Percentiles rank a stretch among this genome's conserved stretches.
phyloP scores from a whole-genome alignment of 1,140 invertebrate species.

The Matsumurasca onukii region DNA sequence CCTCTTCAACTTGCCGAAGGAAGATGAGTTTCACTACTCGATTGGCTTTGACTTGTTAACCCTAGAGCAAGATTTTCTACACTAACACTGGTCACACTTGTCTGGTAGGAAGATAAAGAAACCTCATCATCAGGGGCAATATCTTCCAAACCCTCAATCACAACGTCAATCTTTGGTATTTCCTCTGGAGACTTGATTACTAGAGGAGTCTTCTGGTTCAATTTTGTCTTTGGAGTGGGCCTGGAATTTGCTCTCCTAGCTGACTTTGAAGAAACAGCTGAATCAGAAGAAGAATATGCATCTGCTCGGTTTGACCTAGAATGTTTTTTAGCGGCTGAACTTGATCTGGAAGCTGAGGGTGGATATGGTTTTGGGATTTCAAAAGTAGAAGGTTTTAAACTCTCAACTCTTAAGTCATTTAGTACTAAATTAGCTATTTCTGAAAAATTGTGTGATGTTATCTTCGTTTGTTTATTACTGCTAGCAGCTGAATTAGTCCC shows the following conservation, averaged over 20 bases:
- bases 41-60: neutral
- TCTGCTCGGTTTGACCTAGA: neutral
- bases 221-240: neutral
- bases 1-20: too few relatives aligned
- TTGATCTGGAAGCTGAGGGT: neutral
- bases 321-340: neutral
- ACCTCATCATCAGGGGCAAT: too few relatives aligned
- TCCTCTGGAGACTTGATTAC: neutral
- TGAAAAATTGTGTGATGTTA: neutral
- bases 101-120: conserved; percentile 1
- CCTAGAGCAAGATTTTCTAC: neutral
- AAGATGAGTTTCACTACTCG: neutral
- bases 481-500: neutral
- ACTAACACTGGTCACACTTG: conserved; percentile 18
- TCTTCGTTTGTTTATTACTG: neutral
- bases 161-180: neutral
- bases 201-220: neutral
- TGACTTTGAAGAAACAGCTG: neutral
- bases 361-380: neutral
- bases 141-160: conserved; percentile 14
- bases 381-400: too few relatives aligned
- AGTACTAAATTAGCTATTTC: conserved; percentile 3
- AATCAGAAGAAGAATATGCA: neutral
- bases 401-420: neutral
- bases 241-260: neutral